Evolutionary conservation across 30 jellyfish, hydroid and myxozoan genomes (phyloP), one percentile per base, ranked within the genome.

Genomic region (Rhopilema esculentum): DNA sequence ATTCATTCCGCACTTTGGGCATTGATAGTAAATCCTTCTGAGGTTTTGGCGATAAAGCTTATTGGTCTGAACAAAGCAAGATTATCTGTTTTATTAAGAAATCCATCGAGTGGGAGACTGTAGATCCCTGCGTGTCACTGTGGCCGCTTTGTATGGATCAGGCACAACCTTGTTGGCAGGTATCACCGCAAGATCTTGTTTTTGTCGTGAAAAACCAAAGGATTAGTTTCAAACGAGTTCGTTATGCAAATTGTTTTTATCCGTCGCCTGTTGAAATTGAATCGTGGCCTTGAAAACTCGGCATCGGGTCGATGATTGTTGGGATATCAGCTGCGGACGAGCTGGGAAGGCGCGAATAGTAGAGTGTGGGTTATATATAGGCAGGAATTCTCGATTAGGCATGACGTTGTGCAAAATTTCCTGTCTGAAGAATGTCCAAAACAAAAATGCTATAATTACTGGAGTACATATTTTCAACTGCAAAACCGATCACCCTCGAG

Each of bases 131-230:
- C 25, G 67, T 64, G 67, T 16, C 30, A 19, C 20, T 27, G 83
- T 63, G 25, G 25, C 23, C 25, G 50, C 18, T 29, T 25, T 27
- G 50, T 26, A 8, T 18, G 30, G 65, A 27, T 72, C 66, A 32
- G 50, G 66, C 83, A 27, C 16, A 30, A 19, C 67, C 25, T 57
- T 63, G 24, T 21, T 63, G 27, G 32, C 21, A 57, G 23, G 67
- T 72, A 19, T 32, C 32, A 72, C 83, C 83, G 66, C 83, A 72
- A 72, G 25, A 57, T 32, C 33, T 32, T 72, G 83, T 72, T 72
- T 72, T 72, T 72, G 67, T 72, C 50, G n/a, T 16, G 57, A 57
- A 72, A 72, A 32, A 25, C 83, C 33, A 1, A 17, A 29, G 25
- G 83, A 72, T 72, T 32, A 29, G 66, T 16, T 72, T 1, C 25